These are phyloP conservation scores for Melanaphis sacchari DNA, from an alignment of 1,140 invertebrate genomes.

Conservation along the genomic window DNA sequence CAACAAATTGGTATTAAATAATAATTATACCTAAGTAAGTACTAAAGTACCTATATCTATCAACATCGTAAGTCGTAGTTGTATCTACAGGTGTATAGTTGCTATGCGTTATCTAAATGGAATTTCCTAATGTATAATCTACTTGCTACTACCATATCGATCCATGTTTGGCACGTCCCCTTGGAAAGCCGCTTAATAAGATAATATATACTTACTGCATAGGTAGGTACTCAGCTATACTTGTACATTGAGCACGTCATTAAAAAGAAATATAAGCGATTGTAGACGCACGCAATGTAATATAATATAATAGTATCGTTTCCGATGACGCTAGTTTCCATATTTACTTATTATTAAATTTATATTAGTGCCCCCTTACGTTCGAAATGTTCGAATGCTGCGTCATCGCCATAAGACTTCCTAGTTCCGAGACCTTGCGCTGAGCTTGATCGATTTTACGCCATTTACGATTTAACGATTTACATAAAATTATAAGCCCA, in stretches of 20 bases:
- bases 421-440: not conserved
- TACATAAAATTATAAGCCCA: too few relatives aligned
- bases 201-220: too few relatives aligned
- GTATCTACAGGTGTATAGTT: not conserved
- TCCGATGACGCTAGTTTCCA: not conserved
- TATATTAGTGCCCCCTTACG: not conserved
- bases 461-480: too few relatives aligned
- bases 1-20: too few relatives aligned
- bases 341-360: not conserved
- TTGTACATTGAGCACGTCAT: not conserved
- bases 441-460: not conserved
- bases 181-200: not conserved
- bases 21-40: too few relatives aligned
- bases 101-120: not conserved
- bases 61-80: too few relatives aligned
- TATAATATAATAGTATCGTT: not conserved
- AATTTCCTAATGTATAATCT: not conserved
- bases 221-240: too few relatives aligned
- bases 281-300: not conserved
- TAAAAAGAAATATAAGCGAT: not conserved
- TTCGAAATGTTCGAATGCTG: not conserved
- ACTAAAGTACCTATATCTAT: too few relatives aligned
- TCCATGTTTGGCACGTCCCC: conserved; percentile 11
- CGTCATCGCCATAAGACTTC: not conserved
- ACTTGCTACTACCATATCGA: not conserved